Percentiles rank a stretch among this genome's conserved stretches.
Evolutionary conservation across 1,140 invertebrate species (phyloP).

Genomic region (Pseudomyrmex sp.): DNA sequence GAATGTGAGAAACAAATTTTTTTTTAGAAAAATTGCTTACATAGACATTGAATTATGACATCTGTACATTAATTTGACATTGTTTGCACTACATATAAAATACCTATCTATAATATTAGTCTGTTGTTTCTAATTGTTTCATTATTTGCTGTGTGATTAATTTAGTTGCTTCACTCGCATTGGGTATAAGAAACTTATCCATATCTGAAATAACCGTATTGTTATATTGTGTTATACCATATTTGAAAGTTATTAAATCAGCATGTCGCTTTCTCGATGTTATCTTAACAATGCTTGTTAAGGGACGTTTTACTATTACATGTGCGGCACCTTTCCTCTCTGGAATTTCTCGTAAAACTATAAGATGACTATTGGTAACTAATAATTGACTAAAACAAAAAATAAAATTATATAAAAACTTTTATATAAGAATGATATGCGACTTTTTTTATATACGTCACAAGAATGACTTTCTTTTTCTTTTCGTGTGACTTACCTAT

Average conservation of each 20-base stretch:
- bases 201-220: constrained; percentile 93
- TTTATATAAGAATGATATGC: not conserved
- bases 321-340: constrained; percentile 91
- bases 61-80: constrained; percentile 45
- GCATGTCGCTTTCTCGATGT: constrained; percentile 97
- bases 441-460: not conserved
- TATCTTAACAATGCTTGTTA: constrained; percentile 97
- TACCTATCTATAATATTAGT: constrained; percentile 68
- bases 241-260: constrained; percentile 98
- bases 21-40: constrained; percentile 18
- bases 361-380: constrained; percentile 95
- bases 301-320: constrained; percentile 93
- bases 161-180: constrained; percentile 95
- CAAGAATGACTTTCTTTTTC: too few species aligned
- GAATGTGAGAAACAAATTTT: not conserved
- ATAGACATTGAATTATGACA: constrained; percentile 26
- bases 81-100: not conserved
- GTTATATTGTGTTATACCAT: constrained; percentile 90
- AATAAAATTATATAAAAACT: constrained; percentile 25
- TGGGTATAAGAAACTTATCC: constrained; percentile 96
- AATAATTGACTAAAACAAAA: constrained; percentile 90
- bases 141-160: constrained; percentile 90
- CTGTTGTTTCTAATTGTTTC: constrained; percentile 83
- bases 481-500: constrained; percentile 85
- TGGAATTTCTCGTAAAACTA: constrained; percentile 93